phyloP scores from a whole-genome alignment of 2,113 vertebrate genomes.

The Psilopsiagon aurifrons region DNA sequence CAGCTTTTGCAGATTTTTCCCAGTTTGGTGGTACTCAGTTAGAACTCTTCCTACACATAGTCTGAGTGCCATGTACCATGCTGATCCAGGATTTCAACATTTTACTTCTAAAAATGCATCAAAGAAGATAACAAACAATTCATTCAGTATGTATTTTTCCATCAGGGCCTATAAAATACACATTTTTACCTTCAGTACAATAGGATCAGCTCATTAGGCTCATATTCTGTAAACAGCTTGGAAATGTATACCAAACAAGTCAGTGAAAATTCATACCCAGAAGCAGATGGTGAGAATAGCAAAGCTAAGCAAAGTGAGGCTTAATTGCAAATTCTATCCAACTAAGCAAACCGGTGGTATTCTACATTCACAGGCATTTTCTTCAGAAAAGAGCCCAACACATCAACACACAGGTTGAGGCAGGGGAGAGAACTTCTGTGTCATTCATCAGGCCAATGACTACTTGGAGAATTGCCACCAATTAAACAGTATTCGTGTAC shows the following conservation, averaged over 20 bases:
- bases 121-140: neutral
- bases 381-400: neutral
- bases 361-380: conserved; percentile 1
- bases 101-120: neutral
- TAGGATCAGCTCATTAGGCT: conserved; percentile 56
- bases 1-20: conserved; percentile 11
- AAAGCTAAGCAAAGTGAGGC: conserved; percentile 62
- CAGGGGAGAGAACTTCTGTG: conserved; percentile 25
- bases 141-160: neutral
- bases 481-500: conserved; percentile 34
- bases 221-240: conserved; percentile 61
- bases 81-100: neutral
- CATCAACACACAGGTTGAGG: neutral
- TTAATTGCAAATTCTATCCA: conserved; percentile 56
- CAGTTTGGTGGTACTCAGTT: neutral
- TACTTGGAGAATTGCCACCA: conserved; percentile 61
- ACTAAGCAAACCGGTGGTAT: conserved; percentile 27
- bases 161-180: conserved; percentile 25
- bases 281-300: conserved; percentile 71
- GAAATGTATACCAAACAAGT: conserved; percentile 58
- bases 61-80: neutral
- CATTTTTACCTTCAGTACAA: conserved; percentile 42
- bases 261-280: conserved; percentile 61
- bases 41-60: neutral
- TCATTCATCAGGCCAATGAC: conserved; percentile 46